These are phyloP conservation scores for Cephalotes varians DNA, from an alignment of 2,888 invertebrate species.

Conservation along the genomic window DNA sequence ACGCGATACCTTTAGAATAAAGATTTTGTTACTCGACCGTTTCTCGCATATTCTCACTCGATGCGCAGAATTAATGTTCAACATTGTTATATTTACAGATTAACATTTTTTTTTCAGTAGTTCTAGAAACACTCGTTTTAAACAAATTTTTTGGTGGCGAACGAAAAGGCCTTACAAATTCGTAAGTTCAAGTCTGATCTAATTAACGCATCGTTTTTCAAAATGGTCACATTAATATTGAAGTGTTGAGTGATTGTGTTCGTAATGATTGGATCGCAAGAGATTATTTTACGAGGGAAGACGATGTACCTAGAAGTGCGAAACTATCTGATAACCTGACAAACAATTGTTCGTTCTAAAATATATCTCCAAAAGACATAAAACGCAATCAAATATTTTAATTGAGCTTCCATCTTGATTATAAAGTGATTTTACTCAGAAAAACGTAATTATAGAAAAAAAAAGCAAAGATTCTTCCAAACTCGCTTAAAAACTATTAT, in stretches of 20 bases:
- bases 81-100: slow-evolving; percentile 37
- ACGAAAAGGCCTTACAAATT: neutral
- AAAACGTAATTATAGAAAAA: slow-evolving; percentile 18
- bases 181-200: slow-evolving; percentile 34
- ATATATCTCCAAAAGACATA: slow-evolving; percentile 12
- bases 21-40: slow-evolving; percentile 20
- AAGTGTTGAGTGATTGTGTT: slow-evolving; percentile 16
- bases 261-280: slow-evolving; percentile 25
- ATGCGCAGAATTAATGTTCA: slow-evolving; percentile 17
- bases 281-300: slow-evolving; percentile 56
- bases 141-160: neutral
- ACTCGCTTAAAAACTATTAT: slow-evolving; percentile 71
- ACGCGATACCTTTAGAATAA: slow-evolving; percentile 34
- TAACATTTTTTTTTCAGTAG: slow-evolving; percentile 14
- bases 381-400: slow-evolving; percentile 20
- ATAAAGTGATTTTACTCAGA: neutral
- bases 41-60: slow-evolving; percentile 22
- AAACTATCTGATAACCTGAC: slow-evolving; percentile 1
- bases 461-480: slow-evolving; percentile 24
- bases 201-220: neutral
- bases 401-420: slow-evolving; percentile 7
- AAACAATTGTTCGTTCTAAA: slow-evolving; percentile 22
- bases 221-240: neutral
- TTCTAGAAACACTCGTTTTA: slow-evolving; percentile 2
- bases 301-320: slow-evolving; percentile 41